Conservation (phyloP, 1,140 invertebrate species). For the Phenacoccus solenopsis region DNA sequence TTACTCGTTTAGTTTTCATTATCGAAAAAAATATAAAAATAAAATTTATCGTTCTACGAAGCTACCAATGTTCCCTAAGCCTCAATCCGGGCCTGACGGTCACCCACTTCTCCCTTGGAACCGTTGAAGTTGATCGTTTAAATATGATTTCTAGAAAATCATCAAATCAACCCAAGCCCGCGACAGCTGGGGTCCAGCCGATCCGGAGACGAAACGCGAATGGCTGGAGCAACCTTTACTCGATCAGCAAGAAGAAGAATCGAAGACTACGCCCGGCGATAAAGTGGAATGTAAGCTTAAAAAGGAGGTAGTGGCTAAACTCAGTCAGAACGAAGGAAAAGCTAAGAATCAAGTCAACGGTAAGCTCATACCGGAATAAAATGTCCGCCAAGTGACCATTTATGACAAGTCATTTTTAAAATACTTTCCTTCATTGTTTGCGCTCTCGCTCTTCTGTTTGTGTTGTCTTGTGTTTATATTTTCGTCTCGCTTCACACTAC, state of each 20-base stretch:
- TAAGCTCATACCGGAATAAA: constrained; percentile 1
- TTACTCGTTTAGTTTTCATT: no score
- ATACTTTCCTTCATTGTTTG: neutral
- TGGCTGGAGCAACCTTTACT: constrained; percentile 21
- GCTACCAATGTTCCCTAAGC: no score
- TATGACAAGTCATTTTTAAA: neutral
- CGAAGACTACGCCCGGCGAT: neutral
- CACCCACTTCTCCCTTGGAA: no score
- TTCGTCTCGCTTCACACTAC: neutral
- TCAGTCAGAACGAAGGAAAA: neutral
- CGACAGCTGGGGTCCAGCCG: constrained; percentile 34
- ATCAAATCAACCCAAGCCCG: constrained; percentile 28
- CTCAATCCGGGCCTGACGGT: no score
- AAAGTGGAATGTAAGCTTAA: neutral
- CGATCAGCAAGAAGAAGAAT: neutral
- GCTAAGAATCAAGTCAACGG: neutral
- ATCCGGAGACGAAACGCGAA: constrained; percentile 25
- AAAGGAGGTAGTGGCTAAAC: constrained; percentile 4
- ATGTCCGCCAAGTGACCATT: neutral
- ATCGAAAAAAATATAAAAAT: no score
- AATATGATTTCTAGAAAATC: constrained; percentile 35
- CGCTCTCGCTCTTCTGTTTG: neutral
- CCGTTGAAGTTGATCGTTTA: no score
- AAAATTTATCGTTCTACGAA: no score
- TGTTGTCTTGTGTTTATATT: no score